These are phyloP conservation scores for Natator depressus DNA, from an alignment of 2,113 vertebrate genomes.

Conservation along the genomic window DNA sequence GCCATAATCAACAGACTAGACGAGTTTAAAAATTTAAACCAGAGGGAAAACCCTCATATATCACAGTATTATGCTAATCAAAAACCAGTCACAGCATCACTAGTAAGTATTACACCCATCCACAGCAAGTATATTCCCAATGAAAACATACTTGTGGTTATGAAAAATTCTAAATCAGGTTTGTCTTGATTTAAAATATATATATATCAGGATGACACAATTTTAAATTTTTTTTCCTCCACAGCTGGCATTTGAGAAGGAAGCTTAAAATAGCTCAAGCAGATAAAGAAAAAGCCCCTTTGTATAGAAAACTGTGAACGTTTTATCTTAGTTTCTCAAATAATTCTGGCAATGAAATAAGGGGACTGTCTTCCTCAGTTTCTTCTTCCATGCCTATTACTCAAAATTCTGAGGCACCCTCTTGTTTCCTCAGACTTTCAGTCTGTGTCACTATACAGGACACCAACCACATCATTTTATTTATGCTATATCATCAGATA, in stretches of 20 bases:
- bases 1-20: constrained; percentile 59
- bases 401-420: background rate
- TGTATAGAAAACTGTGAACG: background rate
- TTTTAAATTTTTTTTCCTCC: background rate
- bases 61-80: constrained; percentile 28
- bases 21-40: constrained; percentile 57
- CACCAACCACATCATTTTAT: background rate
- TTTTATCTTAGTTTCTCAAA: background rate
- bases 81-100: constrained; percentile 24
- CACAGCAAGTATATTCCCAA: constrained; percentile 35
- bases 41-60: background rate
- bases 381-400: background rate
- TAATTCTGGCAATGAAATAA: background rate
- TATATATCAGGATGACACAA: background rate
- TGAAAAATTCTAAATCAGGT: constrained; percentile 26
- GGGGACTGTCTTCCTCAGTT: background rate
- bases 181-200: constrained; percentile 8
- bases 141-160: constrained; percentile 44
- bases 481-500: background rate
- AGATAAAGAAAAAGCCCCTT: background rate
- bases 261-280: background rate
- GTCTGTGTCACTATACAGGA: background rate
- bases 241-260: background rate
- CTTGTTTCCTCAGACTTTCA: background rate
- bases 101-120: constrained; percentile 18